Base-by-base conservation (phyloP, 2,113 vertebrate genomes). In the Ophthalmolycus amberensis region DNA sequence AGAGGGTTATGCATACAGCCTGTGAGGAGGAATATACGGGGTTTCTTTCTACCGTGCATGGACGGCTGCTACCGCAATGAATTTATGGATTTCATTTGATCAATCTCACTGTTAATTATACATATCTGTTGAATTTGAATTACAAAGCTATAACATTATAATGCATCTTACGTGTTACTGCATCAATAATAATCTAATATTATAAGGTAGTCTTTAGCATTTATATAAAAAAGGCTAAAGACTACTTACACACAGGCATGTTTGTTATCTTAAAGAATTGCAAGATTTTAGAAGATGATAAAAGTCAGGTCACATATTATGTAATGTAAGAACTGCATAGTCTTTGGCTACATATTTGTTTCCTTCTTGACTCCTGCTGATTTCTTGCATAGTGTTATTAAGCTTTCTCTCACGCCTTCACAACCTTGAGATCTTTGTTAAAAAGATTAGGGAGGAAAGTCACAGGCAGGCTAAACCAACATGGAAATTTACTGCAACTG, bases 11-110 rank as follows among this genome's bases (percentile, higher is more conserved):
- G 74, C 56, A 83, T 83, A 80, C 56, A 73, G 81, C 70, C 71
- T 82, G 82, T 88, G 71, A 80, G 75, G 81, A 86, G 8, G 11
- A 46, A 72, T 11, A 68, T 29, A 64, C 85, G 62, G 85, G 77
- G 58, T 77, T 84, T 75, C 85, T 89, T 87, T 84, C 79, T 87
- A 65, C 50, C 52, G 87, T 59, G 77, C 79, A 79, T 75, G 75
- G 42, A 63, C 75, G 52, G 15, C 78, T 72, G 11, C 71, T 80
- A 64, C 44, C 82, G 71, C 75, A 70, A 40, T 34, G 34, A 5
- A 34, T 72, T 75, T 18, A 6, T 78, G 8, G 65, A 46, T 63
- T 63, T 37, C 22, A 6, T 73, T 72, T 66, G 14, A 76, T 37
- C 48, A 6, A 79, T 67, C n/a, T 62, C 44, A 48, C 20, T 38